Evolutionary conservation across 2,797 vertebrate species (phyloP), one percentile per base, ranked within the genome.

Genomic region (Scolopax rusticola): DNA sequence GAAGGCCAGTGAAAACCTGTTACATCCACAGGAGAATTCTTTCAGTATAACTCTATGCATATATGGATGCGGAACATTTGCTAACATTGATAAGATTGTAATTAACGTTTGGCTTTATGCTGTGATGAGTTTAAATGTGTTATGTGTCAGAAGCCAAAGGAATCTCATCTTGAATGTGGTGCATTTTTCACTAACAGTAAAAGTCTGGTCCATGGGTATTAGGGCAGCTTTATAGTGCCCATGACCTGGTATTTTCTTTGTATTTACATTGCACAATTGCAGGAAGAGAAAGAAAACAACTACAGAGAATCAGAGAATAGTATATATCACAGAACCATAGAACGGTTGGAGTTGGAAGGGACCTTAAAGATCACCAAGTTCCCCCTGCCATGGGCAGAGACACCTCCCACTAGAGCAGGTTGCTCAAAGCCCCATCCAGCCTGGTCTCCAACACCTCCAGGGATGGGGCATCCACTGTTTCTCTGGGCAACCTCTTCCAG

Each of bases 251-350:
- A 5, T 25, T 54, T 65, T 59, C 20, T 19, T 14, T 5, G 2
- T 10, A 8, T 8, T 59, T 30, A 71, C 5, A 14, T 4, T 2
- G 1, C 15, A 30, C 25, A 40, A 19, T 27, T 9, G 30, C 3
- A 2, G 8, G 28, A 50, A 33, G 1, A 38, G 12, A 47, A 64
- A 38, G 8, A 51, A 59, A 84, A 11, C 3, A 19, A n/a, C 13
- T 12, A 1, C 1, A 38, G 8, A 47, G 16, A 32, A 11, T 5
- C 1, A 38, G 8, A 47, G 16, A 32, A 11, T 5, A 25, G 2
- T 2, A 11, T 6, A 6, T 6, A 18, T 48, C 47, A 48, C 11
- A 24, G 47, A 48, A 23, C 7, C 21, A 48, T 48, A 24, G 47
- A 13, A 48, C 11, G 12, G 47, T 24, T 48, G 13, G 23, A 24